Base-by-base conservation (phyloP, 2,113 vertebrate genomes). In the Rhombomys opimus region DNA sequence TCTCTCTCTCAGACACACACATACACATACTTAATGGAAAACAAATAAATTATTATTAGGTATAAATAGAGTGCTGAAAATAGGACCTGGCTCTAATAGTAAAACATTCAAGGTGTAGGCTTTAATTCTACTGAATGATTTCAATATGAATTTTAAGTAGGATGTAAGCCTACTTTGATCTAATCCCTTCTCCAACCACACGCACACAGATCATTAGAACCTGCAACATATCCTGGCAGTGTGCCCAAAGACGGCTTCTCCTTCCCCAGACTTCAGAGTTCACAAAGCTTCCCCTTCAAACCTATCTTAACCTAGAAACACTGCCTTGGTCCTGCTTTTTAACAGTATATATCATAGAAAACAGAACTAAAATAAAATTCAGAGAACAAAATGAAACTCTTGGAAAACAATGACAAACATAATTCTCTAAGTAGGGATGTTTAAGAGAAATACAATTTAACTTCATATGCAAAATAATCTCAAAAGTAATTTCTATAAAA, bases 391-490 rank as follows among this genome's bases (percentile, higher is more conserved):
- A 91, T 84, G 12, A 38, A 89, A 73, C 52, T 72, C 72, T 0
- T 84, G 50, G 87, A 90, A 8, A 88, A 89, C 14, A 86, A 54
- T n/a, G 11, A 85, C 41, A 65, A 92, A 32, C 7, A 73, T 30
- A 90, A 61, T 92, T 90, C 76, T 72, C 78, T 80, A 67, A 92
- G 81, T 25, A 84, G 12, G 25, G 12, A 73, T n/a, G 14, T 57
- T 72, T 57, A 70, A 72, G 20, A 70, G 87, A 87, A 97, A 30
- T 65, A 81, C 1, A n/a, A 27, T 88, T 92, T 35, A 86, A n/a
- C 22, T 85, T 92, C 30, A 81, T 20, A 81, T 94, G 89, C 3
- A 87, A 73, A 90, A 95, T 63, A 91, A 82, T 73, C 81, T 90
- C 72, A 87, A 78, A 94, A 18, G 1, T 68, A 65, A 89, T 73